Base-by-base conservation (phyloP, 2,113 vertebrate genomes). In the Sisor rabdophorus region DNA sequence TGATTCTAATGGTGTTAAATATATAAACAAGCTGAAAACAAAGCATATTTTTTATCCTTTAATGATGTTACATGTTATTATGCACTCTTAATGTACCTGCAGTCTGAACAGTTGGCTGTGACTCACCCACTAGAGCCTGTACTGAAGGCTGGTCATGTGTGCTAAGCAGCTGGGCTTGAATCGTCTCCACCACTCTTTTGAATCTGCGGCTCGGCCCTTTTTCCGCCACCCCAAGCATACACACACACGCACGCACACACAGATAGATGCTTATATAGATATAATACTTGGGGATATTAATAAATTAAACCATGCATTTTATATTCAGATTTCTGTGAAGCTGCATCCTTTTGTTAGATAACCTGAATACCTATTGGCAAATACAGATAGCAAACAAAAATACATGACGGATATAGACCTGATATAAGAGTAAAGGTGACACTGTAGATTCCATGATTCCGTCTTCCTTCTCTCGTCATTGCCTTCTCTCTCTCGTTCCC, bases 381-480 rank as follows among this genome's bases (percentile, higher is more conserved):
- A 55, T 71, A 40, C 47, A 67, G 64, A 10, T 26, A 58, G 9
- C 32, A 36, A 16, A 54, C n/a, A 15, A 64, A n/a, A 65, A 50
- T 20, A 28, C 24, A 15, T 54, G 10, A 54, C 52, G 17, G 1
- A 28, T 26, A 26, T 53, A 69, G 19, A 91, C 95, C 95, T 74
- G 95, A 96, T 88, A 97, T 94, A 87, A 96, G 93, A 9, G 94
- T 95, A 77, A 97, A 97, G 11, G 94, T 97, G 88, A 97, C 95
- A 0, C 94, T 96, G 86, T 95, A 95, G 87, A 97, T 93, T 82
- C 95, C 94, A 1, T 92, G 90, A 67, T 94, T 91, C 60, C 92
- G 89, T 78, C 91, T 88, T 53, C 92, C 89, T 58, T 95, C 94
- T 15, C 92, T 90, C 78, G 90, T 89, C 69, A 76, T 87, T 4